A percentile compares a stretch with the other conserved stretches of the same genome.
These are phyloP conservation scores for Allacma fusca DNA, from an alignment of 2,888 invertebrate species.

Conservation along the genomic window DNA sequence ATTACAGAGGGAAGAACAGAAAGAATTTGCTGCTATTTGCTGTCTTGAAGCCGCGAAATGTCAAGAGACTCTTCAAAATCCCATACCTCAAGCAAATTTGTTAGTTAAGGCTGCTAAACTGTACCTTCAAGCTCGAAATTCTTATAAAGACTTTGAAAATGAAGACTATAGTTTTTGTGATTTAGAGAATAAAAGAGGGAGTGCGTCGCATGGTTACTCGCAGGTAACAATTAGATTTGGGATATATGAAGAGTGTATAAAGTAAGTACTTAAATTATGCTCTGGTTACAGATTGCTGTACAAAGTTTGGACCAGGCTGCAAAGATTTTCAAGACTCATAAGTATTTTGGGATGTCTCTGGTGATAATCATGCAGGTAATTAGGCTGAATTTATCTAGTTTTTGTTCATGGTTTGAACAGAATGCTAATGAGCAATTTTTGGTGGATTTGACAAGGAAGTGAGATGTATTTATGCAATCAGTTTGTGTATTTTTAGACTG, in stretches of 20 bases:
- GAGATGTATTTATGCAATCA: too few species aligned
- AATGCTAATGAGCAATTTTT: too few species aligned
- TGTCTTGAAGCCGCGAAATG: slow-evolving; percentile 58
- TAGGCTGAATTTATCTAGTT: too few species aligned
- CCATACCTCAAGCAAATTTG: slow-evolving; percentile 55
- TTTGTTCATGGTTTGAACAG: too few species aligned
- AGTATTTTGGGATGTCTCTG: slow-evolving; percentile 49
- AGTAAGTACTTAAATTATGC: too few species aligned
- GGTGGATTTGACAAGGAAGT: too few species aligned
- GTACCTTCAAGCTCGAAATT: slow-evolving; percentile 39
- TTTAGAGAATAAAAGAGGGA: neutral
- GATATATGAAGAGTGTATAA: too few species aligned
- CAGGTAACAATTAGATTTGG: slow-evolving; percentile 48
- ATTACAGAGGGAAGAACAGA: slow-evolving; percentile 58
- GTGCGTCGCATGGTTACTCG: slow-evolving; percentile 46
- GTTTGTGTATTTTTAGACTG: slow-evolving; percentile 45
- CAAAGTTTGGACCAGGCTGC: slow-evolving; percentile 56
- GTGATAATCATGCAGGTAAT: slow-evolving; percentile 52
- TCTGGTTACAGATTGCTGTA: slow-evolving; percentile 52
- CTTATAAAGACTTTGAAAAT: slow-evolving; percentile 33
- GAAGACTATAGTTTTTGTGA: neutral
- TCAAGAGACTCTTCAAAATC: slow-evolving; percentile 58
- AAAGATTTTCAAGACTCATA: slow-evolving; percentile 53
- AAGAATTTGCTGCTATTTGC: slow-evolving; percentile 59
- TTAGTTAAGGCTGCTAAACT: slow-evolving; percentile 52